Evolutionary conservation across 1,140 invertebrate genomes (phyloP).

Genomic region (Drosophila pallidifrons): DNA sequence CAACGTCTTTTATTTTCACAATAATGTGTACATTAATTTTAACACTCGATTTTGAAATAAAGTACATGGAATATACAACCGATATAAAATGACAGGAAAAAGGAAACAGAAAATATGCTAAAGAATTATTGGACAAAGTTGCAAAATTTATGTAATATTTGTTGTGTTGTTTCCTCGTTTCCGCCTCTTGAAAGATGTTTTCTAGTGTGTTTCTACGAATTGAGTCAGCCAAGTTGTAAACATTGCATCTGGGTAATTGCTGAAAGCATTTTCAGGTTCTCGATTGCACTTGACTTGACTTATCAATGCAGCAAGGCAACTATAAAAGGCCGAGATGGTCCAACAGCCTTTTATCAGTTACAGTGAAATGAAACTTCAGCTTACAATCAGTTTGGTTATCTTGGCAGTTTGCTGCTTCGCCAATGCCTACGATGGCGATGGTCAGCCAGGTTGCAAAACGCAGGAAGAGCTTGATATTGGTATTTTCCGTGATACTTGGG

Average conservation of each 20-base stretch:
- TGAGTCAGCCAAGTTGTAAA: slow-evolving; percentile 11
- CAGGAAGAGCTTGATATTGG: slow-evolving; percentile 56
- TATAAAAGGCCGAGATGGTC: slow-evolving; percentile 55
- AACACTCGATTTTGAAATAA: background rate
- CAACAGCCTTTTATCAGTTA: slow-evolving; percentile 32
- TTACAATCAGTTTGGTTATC: slow-evolving; percentile 51
- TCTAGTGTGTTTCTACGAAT: background rate
- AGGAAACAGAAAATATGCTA: background rate
- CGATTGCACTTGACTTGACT: slow-evolving; percentile 24
- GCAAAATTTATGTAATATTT: slow-evolving; percentile 4
- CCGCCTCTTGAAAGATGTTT: background rate
- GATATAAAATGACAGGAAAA: background rate
- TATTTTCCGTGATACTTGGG: slow-evolving; percentile 66
- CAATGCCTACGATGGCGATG: slow-evolving; percentile 55
- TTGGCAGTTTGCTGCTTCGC: slow-evolving; percentile 37
- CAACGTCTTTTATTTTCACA: background rate
- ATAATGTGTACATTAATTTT: background rate
- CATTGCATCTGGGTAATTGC: slow-evolving; percentile 32
- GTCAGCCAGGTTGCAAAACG: slow-evolving; percentile 68
- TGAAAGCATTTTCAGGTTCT: slow-evolving; percentile 69
- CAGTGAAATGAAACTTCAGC: slow-evolving; percentile 61
- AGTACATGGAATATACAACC: background rate
- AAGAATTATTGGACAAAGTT: background rate
- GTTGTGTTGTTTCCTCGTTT: slow-evolving; percentile 11
- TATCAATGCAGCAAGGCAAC: slow-evolving; percentile 30